Conservation (phyloP, 2,888 invertebrate genomes). For the Nomada ruficornis region DNA sequence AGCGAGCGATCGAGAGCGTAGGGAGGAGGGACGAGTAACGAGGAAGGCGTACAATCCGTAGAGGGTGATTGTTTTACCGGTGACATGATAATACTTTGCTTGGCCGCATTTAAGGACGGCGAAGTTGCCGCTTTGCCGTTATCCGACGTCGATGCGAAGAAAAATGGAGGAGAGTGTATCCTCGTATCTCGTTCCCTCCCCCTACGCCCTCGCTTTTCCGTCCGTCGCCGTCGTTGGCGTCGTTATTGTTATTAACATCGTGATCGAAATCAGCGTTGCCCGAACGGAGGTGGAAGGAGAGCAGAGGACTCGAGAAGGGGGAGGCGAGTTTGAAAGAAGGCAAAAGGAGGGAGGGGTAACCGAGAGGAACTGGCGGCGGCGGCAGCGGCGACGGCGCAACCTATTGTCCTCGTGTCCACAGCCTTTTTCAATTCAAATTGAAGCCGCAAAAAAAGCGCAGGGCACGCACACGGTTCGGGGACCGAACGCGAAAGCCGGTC, state of each 20-base stretch:
- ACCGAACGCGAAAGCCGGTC: conserved; percentile 71
- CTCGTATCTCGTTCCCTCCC: conserved; percentile 4
- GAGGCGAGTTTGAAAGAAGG: conserved; percentile 56
- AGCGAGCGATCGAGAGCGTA: background rate
- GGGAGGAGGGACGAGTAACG: conserved; percentile 20
- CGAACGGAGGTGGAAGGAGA: conserved; percentile 32
- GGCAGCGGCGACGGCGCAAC: conserved; percentile 74
- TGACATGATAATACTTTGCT: conserved; percentile 69
- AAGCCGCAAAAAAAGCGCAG: conserved; percentile 81
- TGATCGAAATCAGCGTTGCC: conserved; percentile 28
- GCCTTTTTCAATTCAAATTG: conserved; percentile 84
- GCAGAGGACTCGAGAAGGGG: conserved; percentile 27
- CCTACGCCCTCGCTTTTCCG: background rate
- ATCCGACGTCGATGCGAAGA: conserved; percentile 20
- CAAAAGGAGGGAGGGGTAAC: conserved; percentile 60
- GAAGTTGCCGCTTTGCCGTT: conserved; percentile 14
- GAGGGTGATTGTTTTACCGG: conserved; percentile 62
- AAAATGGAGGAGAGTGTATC: conserved; percentile 48
- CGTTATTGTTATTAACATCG: conserved; percentile 39
- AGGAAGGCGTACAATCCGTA: conserved; percentile 28
- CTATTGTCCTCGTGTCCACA: conserved; percentile 83
- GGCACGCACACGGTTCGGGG: conserved; percentile 76
- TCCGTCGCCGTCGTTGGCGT: conserved; percentile 1
- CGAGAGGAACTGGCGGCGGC: conserved; percentile 62
- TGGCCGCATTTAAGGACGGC: conserved; percentile 61